phyloP scores from a whole-genome alignment of 2,888 invertebrate species.

The Cerastis leucographa region DNA sequence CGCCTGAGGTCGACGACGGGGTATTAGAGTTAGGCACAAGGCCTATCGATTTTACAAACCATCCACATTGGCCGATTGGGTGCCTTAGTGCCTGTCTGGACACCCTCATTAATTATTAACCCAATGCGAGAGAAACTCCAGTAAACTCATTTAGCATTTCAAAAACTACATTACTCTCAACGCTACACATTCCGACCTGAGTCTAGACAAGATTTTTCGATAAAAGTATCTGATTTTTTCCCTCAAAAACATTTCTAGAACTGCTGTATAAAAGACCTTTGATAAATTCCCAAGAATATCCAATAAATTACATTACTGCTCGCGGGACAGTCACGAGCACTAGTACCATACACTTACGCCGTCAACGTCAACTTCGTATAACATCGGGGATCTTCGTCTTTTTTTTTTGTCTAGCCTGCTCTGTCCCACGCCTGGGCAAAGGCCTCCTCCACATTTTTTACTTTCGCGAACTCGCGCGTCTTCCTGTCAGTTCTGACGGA shows the following conservation, averaged over 20 bases:
- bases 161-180: constrained; percentile 16
- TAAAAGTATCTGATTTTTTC: not conserved
- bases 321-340: not conserved
- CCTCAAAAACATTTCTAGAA: not conserved
- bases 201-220: constrained; percentile 3
- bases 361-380: not conserved
- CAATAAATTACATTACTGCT: constrained; percentile 19
- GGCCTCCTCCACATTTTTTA: too few relatives aligned
- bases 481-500: too few relatives aligned
- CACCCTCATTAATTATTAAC: constrained; percentile 34
- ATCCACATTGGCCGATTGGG: not conserved
- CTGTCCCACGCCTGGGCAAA: too few relatives aligned
- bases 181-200: not conserved
- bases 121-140: constrained; percentile 29
- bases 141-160: constrained; percentile 20
- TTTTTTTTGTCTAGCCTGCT: too few relatives aligned
- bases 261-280: not conserved
- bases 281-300: constrained; percentile 6
- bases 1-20: not conserved
- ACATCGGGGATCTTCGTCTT: not conserved
- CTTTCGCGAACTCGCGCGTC: too few relatives aligned
- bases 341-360: not conserved
- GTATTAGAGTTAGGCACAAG: not conserved
- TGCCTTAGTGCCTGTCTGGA: constrained; percentile 17
- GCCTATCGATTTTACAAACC: not conserved